Evolutionary conservation across 2,113 vertebrate genomes (phyloP).

Genomic region (Anguilla japonica): DNA sequence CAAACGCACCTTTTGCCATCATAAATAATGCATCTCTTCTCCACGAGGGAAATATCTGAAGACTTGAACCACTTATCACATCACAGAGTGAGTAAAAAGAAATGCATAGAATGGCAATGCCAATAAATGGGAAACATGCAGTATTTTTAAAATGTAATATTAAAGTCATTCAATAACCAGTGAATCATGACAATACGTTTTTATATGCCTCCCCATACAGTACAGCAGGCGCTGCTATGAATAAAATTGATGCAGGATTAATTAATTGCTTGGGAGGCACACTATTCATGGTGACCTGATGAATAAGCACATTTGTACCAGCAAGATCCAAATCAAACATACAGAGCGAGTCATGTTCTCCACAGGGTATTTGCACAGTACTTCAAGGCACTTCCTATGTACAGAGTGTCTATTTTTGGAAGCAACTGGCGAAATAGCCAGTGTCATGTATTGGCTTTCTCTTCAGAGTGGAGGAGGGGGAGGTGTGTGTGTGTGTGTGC

Average conservation of each 20-base stretch:
- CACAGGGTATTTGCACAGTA: background rate
- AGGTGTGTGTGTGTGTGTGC: background rate
- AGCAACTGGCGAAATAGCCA: background rate
- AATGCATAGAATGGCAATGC: background rate
- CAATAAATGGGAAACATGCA: background rate
- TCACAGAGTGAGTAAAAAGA: background rate
- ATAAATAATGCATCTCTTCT: constrained; percentile 39
- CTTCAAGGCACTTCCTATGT: background rate
- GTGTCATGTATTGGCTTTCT: constrained; percentile 9
- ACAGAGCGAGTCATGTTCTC: background rate
- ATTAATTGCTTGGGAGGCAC: background rate
- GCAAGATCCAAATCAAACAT: background rate
- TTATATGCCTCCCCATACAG: background rate
- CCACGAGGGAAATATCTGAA: constrained; percentile 16
- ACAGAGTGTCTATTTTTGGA: constrained; percentile 8
- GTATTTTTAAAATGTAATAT: too few relatives aligned
- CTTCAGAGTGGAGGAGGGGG: background rate
- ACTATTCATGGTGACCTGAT: background rate
- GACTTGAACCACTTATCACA: background rate
- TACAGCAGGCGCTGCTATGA: background rate
- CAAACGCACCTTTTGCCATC: constrained; percentile 35
- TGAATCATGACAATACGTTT: background rate
- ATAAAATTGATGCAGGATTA: background rate
- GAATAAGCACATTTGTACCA: background rate
- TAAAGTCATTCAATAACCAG: background rate